Base-by-base conservation (phyloP, 1,140 invertebrate species). In the Neelides sp. region DNA sequence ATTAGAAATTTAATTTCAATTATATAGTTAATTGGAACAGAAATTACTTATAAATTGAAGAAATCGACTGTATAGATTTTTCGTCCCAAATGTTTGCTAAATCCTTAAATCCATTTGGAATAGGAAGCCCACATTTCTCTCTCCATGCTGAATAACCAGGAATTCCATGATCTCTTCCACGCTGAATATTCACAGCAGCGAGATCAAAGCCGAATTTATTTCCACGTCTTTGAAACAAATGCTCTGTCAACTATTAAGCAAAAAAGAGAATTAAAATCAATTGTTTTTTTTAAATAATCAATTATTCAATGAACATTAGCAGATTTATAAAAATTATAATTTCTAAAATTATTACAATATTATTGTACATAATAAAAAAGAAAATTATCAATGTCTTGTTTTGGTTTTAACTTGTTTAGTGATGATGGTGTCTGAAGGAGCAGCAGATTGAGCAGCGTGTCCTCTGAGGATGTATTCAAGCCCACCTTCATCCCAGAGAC, bases 81-180 rank as follows among this genome's bases (percentile, higher is more conserved):
- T 66, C 61, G 61, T 85, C 78, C 51, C 87, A 69, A 5, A 79
- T 68, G 0, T 61, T 64, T 0, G 0, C 30, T 3, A 71, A 45
- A 19, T 71, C 66, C 4, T 61, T 48, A 50, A 71, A 72, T 7
- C 61, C 63, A 1, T 59, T 52, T 4, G 67, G 62, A 37, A 54
- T 35, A 3, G 62, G 24, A 0, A 73, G 48, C 5, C 78, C 78
- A 58, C 87, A 92, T 62, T 79, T 74, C 57, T 80, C 69, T 20
- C 86, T 70, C 76, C 80, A 91, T 8, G 71, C 69, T 0, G 77
- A 75, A 68, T 94, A 95, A 1, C 79, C 66, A 0, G 85, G 80
- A 17, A 93, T 69, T 1, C 89, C 90, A 65, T 92, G 85, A 70
- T 94, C 90, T 22, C 90, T 68, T 0, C 87, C 90, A 36, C 85